A percentile compares a stretch with the other conserved stretches of the same genome.
These are phyloP conservation scores for Radopholus similis DNA, from an alignment of 1,140 invertebrate species.

Conservation along the genomic window DNA sequence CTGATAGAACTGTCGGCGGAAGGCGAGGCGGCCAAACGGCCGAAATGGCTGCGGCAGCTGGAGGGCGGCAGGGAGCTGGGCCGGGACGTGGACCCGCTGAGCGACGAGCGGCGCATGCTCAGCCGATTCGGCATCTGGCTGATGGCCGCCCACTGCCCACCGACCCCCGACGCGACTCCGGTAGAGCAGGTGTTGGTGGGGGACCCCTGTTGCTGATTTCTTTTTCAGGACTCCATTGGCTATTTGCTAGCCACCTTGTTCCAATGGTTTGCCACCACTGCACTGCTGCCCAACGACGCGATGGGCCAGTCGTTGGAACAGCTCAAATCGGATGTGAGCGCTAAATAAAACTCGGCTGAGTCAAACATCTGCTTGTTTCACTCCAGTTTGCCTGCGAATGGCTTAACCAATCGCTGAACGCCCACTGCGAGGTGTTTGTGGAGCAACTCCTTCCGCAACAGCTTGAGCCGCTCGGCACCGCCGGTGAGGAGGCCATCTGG, in stretches of 20 bases:
- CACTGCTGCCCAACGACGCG: conserved; percentile 86
- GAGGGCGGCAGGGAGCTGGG: conserved; percentile 61
- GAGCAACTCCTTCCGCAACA: conserved; percentile 75
- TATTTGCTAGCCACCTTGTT: conserved; percentile 89
- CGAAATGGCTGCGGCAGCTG: conserved; percentile 60
- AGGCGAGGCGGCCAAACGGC: conserved; percentile 31
- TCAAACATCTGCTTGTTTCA: background rate
- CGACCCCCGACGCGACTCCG: conserved; percentile 72
- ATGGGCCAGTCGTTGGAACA: conserved; percentile 78
- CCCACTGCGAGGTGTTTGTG: conserved; percentile 81
- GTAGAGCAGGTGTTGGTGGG: conserved; percentile 34
- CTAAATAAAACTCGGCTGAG: conserved; percentile 6
- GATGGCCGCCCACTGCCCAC: conserved; percentile 84
- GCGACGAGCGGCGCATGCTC: conserved; percentile 78
- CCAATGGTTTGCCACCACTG: conserved; percentile 97
- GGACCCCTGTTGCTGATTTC: conserved; percentile 15
- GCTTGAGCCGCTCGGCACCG: conserved; percentile 74
- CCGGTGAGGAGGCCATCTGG: conserved; percentile 88
- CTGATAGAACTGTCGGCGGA: conserved; percentile 27
- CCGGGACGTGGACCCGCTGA: conserved; percentile 55
- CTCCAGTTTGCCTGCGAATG: conserved; percentile 79
- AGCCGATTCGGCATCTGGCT: conserved; percentile 94
- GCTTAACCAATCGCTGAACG: conserved; percentile 77
- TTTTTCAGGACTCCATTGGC: conserved; percentile 67
- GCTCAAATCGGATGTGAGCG: conserved; percentile 73